Percentiles rank a stretch among this genome's conserved stretches.
phyloP scores from a whole-genome alignment of 2,797 vertebrate genomes.

The Fistularia commersonii region DNA sequence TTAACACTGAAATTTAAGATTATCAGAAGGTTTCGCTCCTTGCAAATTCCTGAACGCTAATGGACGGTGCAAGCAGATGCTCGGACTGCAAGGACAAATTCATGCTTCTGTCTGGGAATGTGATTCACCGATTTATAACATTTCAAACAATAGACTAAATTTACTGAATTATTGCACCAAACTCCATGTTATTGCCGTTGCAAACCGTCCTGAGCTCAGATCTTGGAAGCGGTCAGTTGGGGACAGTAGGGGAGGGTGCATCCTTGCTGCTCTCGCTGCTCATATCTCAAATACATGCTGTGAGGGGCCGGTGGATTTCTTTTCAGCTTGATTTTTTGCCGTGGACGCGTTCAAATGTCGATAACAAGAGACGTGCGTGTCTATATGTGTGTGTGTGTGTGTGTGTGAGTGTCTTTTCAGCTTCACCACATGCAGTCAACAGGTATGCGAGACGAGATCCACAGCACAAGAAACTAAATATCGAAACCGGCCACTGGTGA shows the following conservation, averaged over 20 bases:
- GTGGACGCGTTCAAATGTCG: no score
- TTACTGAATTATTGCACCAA: conserved; percentile 36
- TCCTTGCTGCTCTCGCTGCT: conserved; percentile 43
- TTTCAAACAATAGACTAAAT: conserved; percentile 17
- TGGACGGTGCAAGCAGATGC: no score
- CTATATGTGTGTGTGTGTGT: no score
- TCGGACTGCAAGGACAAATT: no score
- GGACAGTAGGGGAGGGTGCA: conserved; percentile 21
- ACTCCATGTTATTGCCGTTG: conserved; percentile 25
- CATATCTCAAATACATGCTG: conserved; percentile 32
- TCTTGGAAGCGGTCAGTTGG: conserved; percentile 30
- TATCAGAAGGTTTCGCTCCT: no score
- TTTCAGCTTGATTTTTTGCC: no score
- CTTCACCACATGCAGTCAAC: no score
- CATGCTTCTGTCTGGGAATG: conserved; percentile 4
- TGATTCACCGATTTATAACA: conserved; percentile 19
- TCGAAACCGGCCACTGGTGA: conserved; percentile 11
- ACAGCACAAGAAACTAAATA: conserved; percentile 12
- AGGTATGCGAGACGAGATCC: conserved; percentile 1
- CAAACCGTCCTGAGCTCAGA: conserved; percentile 37
- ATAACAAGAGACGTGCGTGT: no score
- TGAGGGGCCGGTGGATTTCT: no score
- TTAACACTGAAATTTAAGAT: no score
- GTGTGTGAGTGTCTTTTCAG: no score
- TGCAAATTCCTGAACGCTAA: no score